A percentile compares a stretch with the other conserved stretches of the same genome.
Evolutionary conservation across 2,797 vertebrate species (phyloP).

Genomic region (Hippoglossus hippoglossus): DNA sequence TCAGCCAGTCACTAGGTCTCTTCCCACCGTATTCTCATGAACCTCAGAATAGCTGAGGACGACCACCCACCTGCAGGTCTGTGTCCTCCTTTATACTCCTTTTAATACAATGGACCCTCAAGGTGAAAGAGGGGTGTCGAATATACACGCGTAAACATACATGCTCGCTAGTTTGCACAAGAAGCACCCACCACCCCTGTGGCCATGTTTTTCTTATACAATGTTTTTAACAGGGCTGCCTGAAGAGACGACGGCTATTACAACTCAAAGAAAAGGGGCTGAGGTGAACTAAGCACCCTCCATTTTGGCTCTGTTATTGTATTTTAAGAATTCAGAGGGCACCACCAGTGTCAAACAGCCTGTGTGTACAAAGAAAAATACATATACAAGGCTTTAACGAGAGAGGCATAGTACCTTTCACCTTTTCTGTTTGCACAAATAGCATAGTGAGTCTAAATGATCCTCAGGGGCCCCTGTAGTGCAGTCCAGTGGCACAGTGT

Average conservation of each 20-base stretch:
- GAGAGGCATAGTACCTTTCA: constrained; percentile 4
- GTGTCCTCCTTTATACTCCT: constrained; percentile 49
- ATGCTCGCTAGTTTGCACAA: constrained; percentile 35
- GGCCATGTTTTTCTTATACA: constrained; percentile 29
- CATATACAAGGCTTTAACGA: constrained; percentile 26
- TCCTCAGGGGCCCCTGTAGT: no score
- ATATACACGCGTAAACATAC: constrained; percentile 39
- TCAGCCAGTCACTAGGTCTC: constrained; percentile 62
- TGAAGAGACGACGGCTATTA: constrained; percentile 19
- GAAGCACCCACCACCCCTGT: constrained; percentile 32
- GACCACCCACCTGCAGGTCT: constrained; percentile 72
- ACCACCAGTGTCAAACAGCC: constrained; percentile 4
- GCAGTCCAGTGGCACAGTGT: no score
- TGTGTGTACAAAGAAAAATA: constrained; percentile 1
- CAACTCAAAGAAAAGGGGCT: constrained; percentile 21
- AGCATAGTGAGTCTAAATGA: neutral
- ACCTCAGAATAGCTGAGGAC: constrained; percentile 30
- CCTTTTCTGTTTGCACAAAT: constrained; percentile 42
- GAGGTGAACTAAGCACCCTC: neutral
- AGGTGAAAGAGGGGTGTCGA: constrained; percentile 23
- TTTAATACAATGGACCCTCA: constrained; percentile 38
- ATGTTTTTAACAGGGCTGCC: constrained; percentile 38
- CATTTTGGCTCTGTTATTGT: constrained; percentile 19
- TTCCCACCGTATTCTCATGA: constrained; percentile 55
- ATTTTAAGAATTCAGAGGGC: constrained; percentile 25